Percentiles rank a stretch among this genome's conserved stretches.
Evolutionary conservation across 2,888 invertebrate species (phyloP).

Genomic region (Dusona sp.): DNA sequence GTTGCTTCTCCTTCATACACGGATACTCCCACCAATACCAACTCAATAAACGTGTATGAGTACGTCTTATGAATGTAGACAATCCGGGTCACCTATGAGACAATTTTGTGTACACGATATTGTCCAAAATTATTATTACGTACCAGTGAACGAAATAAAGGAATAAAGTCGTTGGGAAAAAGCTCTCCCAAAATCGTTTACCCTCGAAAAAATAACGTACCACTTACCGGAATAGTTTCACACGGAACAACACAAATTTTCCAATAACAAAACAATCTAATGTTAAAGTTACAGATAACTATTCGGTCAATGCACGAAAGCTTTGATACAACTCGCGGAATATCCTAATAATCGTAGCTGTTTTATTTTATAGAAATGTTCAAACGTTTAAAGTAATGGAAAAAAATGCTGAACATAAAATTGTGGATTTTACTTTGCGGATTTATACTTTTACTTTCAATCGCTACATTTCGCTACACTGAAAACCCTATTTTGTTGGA

Average conservation of each 20-base stretch:
- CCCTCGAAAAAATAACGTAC: too few species aligned
- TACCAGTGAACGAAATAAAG: neutral
- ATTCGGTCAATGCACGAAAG: too few species aligned
- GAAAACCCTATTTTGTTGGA: too few species aligned
- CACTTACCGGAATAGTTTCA: too few species aligned
- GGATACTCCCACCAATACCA: neutral
- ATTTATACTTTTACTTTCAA: too few species aligned
- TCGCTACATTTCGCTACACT: too few species aligned
- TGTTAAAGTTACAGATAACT: too few species aligned
- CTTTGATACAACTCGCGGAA: neutral
- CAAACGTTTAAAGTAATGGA: neutral
- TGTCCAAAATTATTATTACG: neutral
- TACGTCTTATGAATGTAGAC: neutral
- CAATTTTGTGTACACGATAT: neutral
- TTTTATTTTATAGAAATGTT: neutral
- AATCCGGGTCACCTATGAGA: neutral
- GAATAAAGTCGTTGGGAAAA: neutral
- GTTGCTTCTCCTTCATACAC: slow-evolving; percentile 25
- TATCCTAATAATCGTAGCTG: neutral
- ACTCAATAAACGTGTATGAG: neutral
- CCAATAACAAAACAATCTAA: too few species aligned
- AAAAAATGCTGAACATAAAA: too few species aligned
- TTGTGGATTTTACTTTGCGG: too few species aligned
- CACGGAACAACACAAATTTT: too few species aligned
- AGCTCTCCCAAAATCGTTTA: neutral